phyloP scores from a whole-genome alignment of 2,797 vertebrate species.

The Picus viridis region DNA sequence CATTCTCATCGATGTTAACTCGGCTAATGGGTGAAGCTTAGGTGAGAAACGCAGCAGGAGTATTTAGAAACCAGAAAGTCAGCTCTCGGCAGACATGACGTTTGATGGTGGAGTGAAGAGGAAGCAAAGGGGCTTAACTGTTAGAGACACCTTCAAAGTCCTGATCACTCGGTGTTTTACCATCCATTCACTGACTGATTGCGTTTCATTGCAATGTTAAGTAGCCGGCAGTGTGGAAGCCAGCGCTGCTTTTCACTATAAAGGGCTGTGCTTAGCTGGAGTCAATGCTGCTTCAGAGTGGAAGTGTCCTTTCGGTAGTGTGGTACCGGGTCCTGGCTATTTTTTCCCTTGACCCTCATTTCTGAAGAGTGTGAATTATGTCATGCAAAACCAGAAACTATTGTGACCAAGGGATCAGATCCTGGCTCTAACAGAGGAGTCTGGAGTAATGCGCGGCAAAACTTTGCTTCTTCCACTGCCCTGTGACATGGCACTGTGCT shows the following conservation, averaged over 20 bases:
- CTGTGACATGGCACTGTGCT: rapidly evolving
- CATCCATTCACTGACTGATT: background rate
- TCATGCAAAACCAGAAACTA: rapidly evolving
- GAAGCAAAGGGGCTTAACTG: background rate
- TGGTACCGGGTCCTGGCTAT: too few relatives aligned
- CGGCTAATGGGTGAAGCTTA: background rate
- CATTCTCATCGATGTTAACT: rapidly evolving
- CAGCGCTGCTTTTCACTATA: background rate
- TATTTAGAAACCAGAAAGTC: background rate
- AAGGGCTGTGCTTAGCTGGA: background rate
- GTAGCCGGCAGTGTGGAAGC: background rate
- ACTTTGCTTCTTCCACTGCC: background rate
- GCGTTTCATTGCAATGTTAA: background rate
- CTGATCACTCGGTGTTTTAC: background rate
- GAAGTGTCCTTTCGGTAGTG: background rate
- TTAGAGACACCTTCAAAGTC: background rate
- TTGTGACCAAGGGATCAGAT: background rate
- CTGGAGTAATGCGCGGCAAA: rapidly evolving
- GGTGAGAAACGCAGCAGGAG: background rate
- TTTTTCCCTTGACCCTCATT: background rate
- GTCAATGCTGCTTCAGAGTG: background rate
- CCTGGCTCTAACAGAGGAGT: background rate
- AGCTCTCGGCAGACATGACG: background rate
- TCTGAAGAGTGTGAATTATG: background rate
- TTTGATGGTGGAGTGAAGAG: background rate